Base-by-base conservation (phyloP, 2,113 vertebrate species). In the Orycteropus afer region DNA sequence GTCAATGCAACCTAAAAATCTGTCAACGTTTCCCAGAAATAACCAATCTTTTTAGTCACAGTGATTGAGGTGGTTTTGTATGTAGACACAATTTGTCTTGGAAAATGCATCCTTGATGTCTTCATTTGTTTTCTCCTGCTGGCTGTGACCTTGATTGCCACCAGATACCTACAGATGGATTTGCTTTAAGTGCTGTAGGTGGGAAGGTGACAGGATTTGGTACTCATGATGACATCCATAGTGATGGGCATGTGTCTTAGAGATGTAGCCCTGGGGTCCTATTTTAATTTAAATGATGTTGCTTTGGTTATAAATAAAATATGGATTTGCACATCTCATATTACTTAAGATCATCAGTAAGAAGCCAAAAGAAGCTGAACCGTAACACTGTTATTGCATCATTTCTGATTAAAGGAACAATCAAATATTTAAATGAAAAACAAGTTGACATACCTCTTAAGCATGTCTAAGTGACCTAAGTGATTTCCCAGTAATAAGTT, bases 351-450 rank as follows among this genome's bases (percentile, higher is more conserved):
- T 2, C 42, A 12, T 67, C n/a, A 45, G 61, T 37, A 47, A 92
- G 67, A 51, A 37, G 34, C 4, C 11, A 29, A 17, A 10, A 18
- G 74, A 61, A 42, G 4, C 80, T 7, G 5, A 37, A 10, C 37
- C 23, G 0, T 22, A 61, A 40, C 1, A 32, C 20, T 67, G 27
- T 3, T 1, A 10, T 81, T 25, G 61, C 25, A n/a, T 76, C 29
- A 34, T 32, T 77, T 55, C 61, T 80, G 53, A 85, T 94, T 92
- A 67, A 82, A 96, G 88, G 78, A 20, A 80, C 67, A 83, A 89
- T 76, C 61, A 79, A 74, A 92, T 86, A 69, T 95, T 95, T 90
- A 95, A 90, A 88, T 95, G 81, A 88, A 88, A 93, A 89, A 51
- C 67, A 80, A 86, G 86, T 29, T 4, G 96, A 53, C 59, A 29